These are phyloP conservation scores for Anhinga rufa DNA, from an alignment of 2,113 vertebrate genomes.

Conservation along the genomic window DNA sequence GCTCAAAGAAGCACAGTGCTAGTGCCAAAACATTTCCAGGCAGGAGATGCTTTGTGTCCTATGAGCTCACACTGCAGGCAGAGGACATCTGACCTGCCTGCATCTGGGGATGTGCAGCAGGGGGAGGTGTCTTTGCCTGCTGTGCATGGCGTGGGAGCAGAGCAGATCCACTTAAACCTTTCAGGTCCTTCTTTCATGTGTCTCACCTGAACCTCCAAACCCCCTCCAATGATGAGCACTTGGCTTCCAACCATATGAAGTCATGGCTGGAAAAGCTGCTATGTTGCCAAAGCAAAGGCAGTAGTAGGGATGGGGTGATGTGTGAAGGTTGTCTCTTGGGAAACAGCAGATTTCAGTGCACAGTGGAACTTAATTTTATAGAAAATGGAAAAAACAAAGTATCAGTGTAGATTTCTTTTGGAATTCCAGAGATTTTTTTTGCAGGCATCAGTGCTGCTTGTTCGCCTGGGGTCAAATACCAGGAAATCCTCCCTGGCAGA, in stretches of 20 bases:
- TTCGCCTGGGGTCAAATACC: background rate
- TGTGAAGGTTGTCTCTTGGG: background rate
- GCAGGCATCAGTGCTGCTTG: background rate
- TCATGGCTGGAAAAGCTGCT: background rate
- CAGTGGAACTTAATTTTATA: background rate
- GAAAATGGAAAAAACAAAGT: background rate
- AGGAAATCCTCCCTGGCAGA: background rate
- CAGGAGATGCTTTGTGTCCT: background rate
- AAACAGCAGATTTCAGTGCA: background rate
- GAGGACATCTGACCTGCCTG: background rate
- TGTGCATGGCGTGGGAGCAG: background rate
- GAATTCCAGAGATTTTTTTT: background rate
- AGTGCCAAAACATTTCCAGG: background rate
- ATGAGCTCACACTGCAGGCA: background rate
- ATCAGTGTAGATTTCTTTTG: background rate
- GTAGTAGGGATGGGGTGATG: fast-evolving
- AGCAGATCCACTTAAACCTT: background rate
- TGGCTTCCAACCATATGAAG: background rate
- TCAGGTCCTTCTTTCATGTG: background rate
- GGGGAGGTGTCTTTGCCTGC: too few species aligned
- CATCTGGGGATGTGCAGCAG: background rate
- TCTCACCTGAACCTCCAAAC: background rate
- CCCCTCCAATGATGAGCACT: background rate
- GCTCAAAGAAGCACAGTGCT: background rate
- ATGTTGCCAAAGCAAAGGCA: background rate